Evolutionary conservation across 2,888 invertebrate species (phyloP), one percentile per base, ranked within the genome.

Genomic region (Drosophila paramelanica): DNA sequence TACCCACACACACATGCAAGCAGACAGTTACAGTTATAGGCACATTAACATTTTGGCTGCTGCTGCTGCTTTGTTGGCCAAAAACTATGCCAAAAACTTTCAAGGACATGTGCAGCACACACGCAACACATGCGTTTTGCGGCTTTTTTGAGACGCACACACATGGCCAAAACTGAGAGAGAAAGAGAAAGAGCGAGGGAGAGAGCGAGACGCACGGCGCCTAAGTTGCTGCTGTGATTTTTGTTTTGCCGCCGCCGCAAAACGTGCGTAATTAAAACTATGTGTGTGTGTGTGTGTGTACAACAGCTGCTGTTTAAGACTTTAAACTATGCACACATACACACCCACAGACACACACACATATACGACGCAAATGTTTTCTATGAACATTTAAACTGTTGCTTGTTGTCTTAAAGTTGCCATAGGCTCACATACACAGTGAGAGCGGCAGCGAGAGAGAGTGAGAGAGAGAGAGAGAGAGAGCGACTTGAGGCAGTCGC

Each of bases 1-100:
- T n/a, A n/a, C 59, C 23, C 47, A 41, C 17, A 58, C 31, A 38
- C 13, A 43, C 56, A 43, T 33, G 23, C 23, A 43, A 33, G 42
- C 61, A 59, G 56, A 42, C 60, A 69, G 55, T 41, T 43, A 71
- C 65, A 66, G 73, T 77, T 67, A 70, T 69, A 75, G 77, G 70
- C 66, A 75, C 77, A 81, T 78, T 80, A 87, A 75, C 79, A 69
- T 80, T 76, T 75, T 68, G 53, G 68, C 55, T 50, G 56, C 27
- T 56, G 57, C 17, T 55, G 61, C 8, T 50, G 59, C 47, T 56
- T 64, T 78, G 79, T 79, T 66, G 71, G 71, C 64, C 74, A 67
- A 91, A 91, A 91, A 91, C 92, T 91, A 91, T 91, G 91, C 91
- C 92, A 91, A 91, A 91, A 91, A 91, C 90, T 91, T 91, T 91